Conservation (phyloP, 37 sponge, comb jelly and placozoan species). For the Ephydatia muelleri region DNA sequence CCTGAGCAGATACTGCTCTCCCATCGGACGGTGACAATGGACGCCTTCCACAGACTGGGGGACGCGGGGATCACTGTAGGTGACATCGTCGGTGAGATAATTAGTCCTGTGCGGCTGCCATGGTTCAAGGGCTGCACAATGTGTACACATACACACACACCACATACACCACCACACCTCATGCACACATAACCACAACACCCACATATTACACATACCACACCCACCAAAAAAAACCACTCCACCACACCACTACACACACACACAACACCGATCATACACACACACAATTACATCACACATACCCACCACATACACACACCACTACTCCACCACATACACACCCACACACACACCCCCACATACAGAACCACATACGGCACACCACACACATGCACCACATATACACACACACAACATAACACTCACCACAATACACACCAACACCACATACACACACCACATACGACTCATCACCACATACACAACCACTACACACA, state of each 20-base stretch:
- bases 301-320: too few relatives aligned
- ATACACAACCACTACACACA: too few relatives aligned
- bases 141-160: neutral
- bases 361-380: neutral
- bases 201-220: neutral
- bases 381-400: neutral
- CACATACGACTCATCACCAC: too few relatives aligned
- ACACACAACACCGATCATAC: neutral
- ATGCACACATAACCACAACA: neutral
- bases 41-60: constrained; percentile 31
- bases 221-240: neutral
- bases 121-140: neutral
- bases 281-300: too few relatives aligned
- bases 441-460: too few relatives aligned
- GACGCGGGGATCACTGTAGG: constrained; percentile 54
- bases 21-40: constrained; percentile 45
- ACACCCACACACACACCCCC: neutral
- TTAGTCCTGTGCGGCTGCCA: neutral
- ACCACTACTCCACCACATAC: neutral
- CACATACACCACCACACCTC: too few relatives aligned
- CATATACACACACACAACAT: neutral
- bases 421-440: neutral
- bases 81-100: constrained; percentile 65
- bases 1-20: constrained; percentile 48
- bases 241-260: neutral